Evolutionary conservation across 2,888 invertebrate genomes (phyloP).

Genomic region (Cartodere bifasciata): DNA sequence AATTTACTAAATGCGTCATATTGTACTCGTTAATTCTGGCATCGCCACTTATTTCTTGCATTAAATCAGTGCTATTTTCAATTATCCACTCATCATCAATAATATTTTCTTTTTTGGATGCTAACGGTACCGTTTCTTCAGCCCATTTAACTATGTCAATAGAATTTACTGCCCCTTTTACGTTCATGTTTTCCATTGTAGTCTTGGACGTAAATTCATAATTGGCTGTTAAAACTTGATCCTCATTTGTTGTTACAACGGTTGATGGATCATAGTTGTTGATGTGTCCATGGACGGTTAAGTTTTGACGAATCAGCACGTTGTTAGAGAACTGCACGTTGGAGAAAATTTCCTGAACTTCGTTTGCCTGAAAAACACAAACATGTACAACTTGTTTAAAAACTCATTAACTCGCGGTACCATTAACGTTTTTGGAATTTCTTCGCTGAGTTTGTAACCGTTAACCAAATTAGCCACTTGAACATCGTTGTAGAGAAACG

Average conservation of each 20-base stretch:
- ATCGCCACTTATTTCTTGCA: slow-evolving; percentile 26
- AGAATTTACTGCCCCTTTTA: slow-evolving; percentile 25
- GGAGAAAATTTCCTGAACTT: slow-evolving; percentile 30
- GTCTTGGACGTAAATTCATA: slow-evolving; percentile 27
- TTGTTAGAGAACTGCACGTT: slow-evolving; percentile 32
- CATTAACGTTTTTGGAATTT: slow-evolving; percentile 40
- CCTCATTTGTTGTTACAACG: slow-evolving; percentile 31
- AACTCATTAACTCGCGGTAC: slow-evolving; percentile 28
- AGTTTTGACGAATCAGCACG: slow-evolving; percentile 25
- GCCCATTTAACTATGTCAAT: slow-evolving; percentile 37
- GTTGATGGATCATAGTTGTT: slow-evolving; percentile 31
- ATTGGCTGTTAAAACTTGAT: slow-evolving; percentile 26
- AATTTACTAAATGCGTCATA: slow-evolving; percentile 23
- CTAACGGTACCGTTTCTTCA: slow-evolving; percentile 27
- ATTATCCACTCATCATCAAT: slow-evolving; percentile 39
- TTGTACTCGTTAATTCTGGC: slow-evolving; percentile 29
- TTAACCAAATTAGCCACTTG: slow-evolving; percentile 32
- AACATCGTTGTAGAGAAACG: slow-evolving; percentile 25
- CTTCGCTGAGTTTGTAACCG: slow-evolving; percentile 31
- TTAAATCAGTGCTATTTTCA: slow-evolving; percentile 30
- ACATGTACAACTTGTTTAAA: no score
- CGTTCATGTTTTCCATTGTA: slow-evolving; percentile 20
- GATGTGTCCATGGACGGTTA: slow-evolving; percentile 26
- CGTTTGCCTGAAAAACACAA: not conserved
- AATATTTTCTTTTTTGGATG: slow-evolving; percentile 27